Base-by-base conservation (phyloP, 2,113 vertebrate genomes). In the Sardina pilchardus region DNA sequence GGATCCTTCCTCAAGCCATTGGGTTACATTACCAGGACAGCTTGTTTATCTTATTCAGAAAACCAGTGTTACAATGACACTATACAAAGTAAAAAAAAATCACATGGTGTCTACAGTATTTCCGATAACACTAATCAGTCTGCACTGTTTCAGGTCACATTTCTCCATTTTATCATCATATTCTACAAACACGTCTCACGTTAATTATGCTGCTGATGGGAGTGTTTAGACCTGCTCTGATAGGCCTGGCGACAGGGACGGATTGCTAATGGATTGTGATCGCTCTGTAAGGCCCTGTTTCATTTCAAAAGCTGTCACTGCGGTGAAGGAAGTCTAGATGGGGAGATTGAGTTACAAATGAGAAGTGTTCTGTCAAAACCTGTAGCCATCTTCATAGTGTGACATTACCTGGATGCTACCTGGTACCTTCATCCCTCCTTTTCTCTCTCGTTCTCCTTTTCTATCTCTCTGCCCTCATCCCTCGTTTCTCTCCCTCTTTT, bases 41-140 rank as follows among this genome's bases (percentile, higher is more conserved):
- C 12, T 78, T 78, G 71, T 36, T 78, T 78, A 78, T 78, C 59
- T n/a, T 24, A 26, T 24, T 71, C 71, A 78, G 71, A 67, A n/a
- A 36, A 3, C 34, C 2, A 78, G 71, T 34, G 30, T 36, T 21
- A 17, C 4, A 36, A 34, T 78, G 16, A 78, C 30, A 78, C 34
- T 78, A 78, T 78, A 16, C 14, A 78, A 36, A n/a, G 71, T 14
- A 12, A 78, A 78, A 78, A 71, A 8, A 26, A 36, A 14, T 2
- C 10, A 16, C 30, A 30, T 8, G 16, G 14, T 30, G 19, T 78
- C 4, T 16, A 16, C 30, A 78, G 30, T 34, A 36, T 71, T 71
- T 71, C 10, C 6, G 26, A 71, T 17, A 78, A 78, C 34, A 78
- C 71, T 36, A 34, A 78, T 10, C 71, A 78, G 6, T 6, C 36